phyloP scores from a whole-genome alignment of 2,113 vertebrate species.

The Austrofundulus limnaeus region DNA sequence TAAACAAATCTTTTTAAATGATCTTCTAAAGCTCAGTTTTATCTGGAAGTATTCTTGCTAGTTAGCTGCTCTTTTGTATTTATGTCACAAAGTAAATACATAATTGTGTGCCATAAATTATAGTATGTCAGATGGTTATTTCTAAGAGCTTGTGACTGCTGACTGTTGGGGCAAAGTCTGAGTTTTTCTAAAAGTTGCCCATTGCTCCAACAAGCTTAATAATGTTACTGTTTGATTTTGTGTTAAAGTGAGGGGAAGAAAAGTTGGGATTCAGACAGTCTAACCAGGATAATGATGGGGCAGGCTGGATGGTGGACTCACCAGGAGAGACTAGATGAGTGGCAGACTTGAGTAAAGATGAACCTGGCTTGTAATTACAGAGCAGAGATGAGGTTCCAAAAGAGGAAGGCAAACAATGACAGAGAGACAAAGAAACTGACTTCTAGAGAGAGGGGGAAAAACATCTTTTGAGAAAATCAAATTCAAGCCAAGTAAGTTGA shows the following conservation, averaged over 20 bases:
- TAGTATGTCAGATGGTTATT: too few species aligned
- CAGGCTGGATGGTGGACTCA: constrained; percentile 17
- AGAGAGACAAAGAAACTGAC: constrained; percentile 54
- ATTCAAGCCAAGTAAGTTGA: constrained; percentile 33
- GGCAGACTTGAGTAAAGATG: constrained; percentile 42
- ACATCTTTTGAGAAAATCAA: constrained; percentile 27
- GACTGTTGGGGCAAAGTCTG: not conserved
- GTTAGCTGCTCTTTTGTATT: too few species aligned
- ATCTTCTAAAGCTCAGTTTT: too few species aligned
- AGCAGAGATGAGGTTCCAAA: constrained; percentile 35
- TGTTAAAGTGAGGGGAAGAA: not conserved
- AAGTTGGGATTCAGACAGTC: not conserved
- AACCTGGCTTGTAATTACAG: constrained; percentile 64
- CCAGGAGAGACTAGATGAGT: constrained; percentile 38
- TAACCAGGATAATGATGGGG: constrained; percentile 26
- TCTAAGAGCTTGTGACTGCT: not conserved
- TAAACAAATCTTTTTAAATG: too few species aligned
- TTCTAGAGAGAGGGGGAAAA: constrained; percentile 37
- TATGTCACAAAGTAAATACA: too few species aligned
- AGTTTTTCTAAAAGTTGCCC: not conserved
- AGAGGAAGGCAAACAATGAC: constrained; percentile 48
- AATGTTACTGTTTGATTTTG: not conserved
- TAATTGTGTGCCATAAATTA: too few species aligned
- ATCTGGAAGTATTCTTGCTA: too few species aligned
- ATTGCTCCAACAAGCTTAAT: not conserved